Base-by-base conservation (phyloP, 2,113 vertebrate species). In the Illadopsis cleaveri region DNA sequence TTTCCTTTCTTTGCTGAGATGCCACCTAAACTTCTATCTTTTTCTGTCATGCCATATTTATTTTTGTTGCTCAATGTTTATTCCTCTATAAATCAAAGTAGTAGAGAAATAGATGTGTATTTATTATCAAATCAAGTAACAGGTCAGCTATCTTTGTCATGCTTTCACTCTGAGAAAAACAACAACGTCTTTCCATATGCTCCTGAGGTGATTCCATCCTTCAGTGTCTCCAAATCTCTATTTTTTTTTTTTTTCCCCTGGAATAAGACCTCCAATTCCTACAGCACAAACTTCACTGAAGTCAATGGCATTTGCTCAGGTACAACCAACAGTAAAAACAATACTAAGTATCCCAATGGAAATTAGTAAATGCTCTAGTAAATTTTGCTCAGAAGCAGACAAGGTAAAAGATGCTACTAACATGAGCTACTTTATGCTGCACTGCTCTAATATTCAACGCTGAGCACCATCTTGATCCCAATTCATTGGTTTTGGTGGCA, bases 1-100 rank as follows among this genome's bases (percentile, higher is more conserved):
- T 56, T 84, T 78, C 48, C 58, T 54, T 68, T 83, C 64, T 82
- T 92, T 73, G 37, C 72, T 66, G 65, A 86, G 72, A 95, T 69
- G 44, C 21, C 64, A 94, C 48, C 40, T 78, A 56, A 87, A 85
- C 25, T n/a, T 78, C 54, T 57, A n/a, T 33, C 70, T 44, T 93
- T 82, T 81, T 87, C 61, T 91, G 54, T 81, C 42, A 79, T 3
- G 4, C 20, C 9, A 0, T 24, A 48, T 91, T 93, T 92, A 72
- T 89, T 92, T 94, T 81, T 76, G 61, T 47, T 81, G 47, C n/a
- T 89, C n/a, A 73, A 6, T 19, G 24, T 37, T 92, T 77, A 80
- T 78, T 83, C 33, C 56, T 70, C 21, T 58, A 73, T 79, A 84
- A 85, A 82, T 79, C 38, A 60, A 90, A 88, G 42, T 16, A 86